Percentiles rank a stretch among this genome's conserved stretches.
phyloP scores from a whole-genome alignment of 2,888 invertebrate species.

The Camptogramma bilineatum region DNA sequence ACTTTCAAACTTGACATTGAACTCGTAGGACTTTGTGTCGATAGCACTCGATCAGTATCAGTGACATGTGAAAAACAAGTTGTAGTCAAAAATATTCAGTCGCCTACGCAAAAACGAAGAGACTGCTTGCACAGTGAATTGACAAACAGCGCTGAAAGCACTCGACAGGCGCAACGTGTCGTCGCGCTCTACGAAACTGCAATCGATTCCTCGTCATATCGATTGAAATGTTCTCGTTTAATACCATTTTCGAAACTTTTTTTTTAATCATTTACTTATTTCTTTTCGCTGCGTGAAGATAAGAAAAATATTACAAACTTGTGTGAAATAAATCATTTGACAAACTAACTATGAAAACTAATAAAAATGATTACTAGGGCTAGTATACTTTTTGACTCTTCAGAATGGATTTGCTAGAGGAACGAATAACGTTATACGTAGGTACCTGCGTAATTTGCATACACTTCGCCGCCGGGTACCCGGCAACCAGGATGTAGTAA shows the following conservation, averaged over 20 bases:
- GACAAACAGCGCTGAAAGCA: conserved; percentile 20
- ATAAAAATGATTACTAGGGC: no score
- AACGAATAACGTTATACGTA: no score
- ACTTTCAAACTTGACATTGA: conserved; percentile 17
- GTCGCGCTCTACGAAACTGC: conserved; percentile 14
- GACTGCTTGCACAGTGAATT: conserved; percentile 19
- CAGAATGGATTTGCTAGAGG: no score
- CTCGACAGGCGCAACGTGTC: conserved; percentile 33
- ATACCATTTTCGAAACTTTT: conserved; percentile 2
- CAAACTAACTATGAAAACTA: no score
- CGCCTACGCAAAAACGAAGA: conserved; percentile 39
- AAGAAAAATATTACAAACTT: no score
- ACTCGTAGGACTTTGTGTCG: conserved; percentile 20
- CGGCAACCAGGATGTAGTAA: no score
- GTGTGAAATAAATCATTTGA: no score
- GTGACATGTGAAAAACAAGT: conserved; percentile 29
- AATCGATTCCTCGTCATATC: conserved; percentile 36
- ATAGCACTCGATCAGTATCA: conserved; percentile 32
- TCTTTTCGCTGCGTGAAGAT: no score
- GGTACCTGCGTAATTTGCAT: no score
- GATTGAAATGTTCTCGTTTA: no score
- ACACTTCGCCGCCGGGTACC: no score
- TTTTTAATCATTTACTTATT: not conserved
- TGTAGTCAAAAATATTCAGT: conserved; percentile 39
- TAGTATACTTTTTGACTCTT: no score